These are phyloP conservation scores for Noctua fimbriata DNA, from an alignment of 2,888 invertebrate species.

Conservation along the genomic window DNA sequence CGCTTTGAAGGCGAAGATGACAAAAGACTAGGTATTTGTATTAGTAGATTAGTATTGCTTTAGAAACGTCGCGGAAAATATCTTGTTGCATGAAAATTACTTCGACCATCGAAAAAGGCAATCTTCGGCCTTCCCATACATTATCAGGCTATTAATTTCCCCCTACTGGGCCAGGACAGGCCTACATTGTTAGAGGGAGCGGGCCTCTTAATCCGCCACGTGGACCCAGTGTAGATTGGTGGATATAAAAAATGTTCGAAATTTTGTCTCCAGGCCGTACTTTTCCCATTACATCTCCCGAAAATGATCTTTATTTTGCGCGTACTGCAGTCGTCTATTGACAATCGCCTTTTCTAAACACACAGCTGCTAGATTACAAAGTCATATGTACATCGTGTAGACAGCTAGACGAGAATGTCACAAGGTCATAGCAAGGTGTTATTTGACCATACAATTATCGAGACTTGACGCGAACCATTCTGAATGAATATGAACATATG, in stretches of 20 bases:
- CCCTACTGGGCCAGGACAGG: background rate
- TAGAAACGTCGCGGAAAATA: background rate
- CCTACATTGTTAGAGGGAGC: no score
- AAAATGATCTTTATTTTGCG: background rate
- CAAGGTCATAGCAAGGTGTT: slow-evolving; percentile 55
- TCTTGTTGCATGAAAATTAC: background rate
- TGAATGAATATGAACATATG: slow-evolving; percentile 29
- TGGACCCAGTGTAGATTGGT: no score
- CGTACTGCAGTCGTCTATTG: background rate
- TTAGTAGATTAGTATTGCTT: no score
- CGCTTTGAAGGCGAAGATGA: background rate
- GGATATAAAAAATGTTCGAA: no score
- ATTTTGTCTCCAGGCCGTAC: no score
- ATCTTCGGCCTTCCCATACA: background rate
- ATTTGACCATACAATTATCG: slow-evolving; percentile 58
- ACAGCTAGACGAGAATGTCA: slow-evolving; percentile 45
- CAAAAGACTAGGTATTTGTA: no score
- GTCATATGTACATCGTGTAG: slow-evolving; percentile 5
- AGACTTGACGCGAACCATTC: slow-evolving; percentile 26
- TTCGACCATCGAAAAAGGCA: background rate
- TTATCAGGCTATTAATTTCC: background rate
- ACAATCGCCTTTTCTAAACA: slow-evolving; percentile 11
- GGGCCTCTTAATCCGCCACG: no score
- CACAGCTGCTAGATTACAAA: background rate
- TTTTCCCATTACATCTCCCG: background rate